Percentiles rank a stretch among this genome's conserved stretches.
Evolutionary conservation across 2,888 invertebrate genomes (phyloP).

Genomic region (Cantharis nigra): DNA sequence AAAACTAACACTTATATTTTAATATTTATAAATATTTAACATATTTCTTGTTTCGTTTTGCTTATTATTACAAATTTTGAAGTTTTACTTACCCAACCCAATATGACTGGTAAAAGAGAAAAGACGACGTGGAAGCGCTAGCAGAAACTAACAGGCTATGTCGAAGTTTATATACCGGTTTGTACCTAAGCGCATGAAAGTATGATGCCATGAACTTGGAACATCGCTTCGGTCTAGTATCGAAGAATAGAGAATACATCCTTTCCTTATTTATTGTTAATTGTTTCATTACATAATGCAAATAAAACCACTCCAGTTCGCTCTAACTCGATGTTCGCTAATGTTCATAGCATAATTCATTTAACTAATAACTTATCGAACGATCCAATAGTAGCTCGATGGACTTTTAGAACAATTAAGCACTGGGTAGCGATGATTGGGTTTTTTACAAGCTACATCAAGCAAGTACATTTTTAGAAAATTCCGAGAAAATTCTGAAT

Average conservation of each 20-base stretch:
- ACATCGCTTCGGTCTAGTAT: not conserved
- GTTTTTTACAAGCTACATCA: too few relatives aligned
- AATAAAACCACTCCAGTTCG: too few relatives aligned
- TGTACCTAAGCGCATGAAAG: not conserved
- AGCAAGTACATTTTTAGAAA: too few relatives aligned
- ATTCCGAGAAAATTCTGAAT: too few relatives aligned
- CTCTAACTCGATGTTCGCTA: not conserved
- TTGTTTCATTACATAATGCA: not conserved
- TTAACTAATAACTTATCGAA: not conserved
- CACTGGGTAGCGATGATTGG: not conserved
- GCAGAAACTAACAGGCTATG: not conserved
- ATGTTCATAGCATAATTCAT: not conserved
- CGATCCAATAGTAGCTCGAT: not conserved
- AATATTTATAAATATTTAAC: not conserved
- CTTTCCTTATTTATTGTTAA: not conserved
- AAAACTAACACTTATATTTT: not conserved
- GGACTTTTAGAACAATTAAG: not conserved
- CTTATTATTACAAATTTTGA: not conserved
- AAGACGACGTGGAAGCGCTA: too few relatives aligned
- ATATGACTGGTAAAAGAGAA: not conserved
- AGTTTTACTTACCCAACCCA: not conserved
- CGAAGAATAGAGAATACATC: not conserved
- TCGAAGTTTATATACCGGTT: not conserved
- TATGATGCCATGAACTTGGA: not conserved
- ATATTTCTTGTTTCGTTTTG: not conserved